These are phyloP conservation scores for Fulmarus glacialis DNA, from an alignment of 2,113 vertebrate genomes.

Conservation along the genomic window DNA sequence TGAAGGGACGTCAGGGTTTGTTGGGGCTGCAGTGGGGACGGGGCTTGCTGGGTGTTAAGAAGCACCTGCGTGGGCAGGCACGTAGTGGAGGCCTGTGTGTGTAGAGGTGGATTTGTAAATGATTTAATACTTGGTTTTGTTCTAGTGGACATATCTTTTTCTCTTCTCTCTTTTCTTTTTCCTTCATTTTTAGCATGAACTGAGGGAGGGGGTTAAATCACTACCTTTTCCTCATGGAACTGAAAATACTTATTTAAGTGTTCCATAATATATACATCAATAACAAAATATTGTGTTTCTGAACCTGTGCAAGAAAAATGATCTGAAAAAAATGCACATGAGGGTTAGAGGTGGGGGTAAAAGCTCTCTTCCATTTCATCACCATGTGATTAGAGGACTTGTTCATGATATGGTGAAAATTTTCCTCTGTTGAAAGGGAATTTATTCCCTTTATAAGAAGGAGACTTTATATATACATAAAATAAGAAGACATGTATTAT, in stretches of 20 bases:
- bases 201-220: not conserved
- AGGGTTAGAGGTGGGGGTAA: not conserved
- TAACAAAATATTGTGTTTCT: not conserved
- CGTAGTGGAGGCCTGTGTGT: not conserved
- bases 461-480: fast-evolving
- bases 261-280: fast-evolving
- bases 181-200: not conserved
- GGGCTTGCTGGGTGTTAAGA: not conserved
- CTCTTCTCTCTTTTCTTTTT: not conserved
- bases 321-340: not conserved
- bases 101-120: not conserved
- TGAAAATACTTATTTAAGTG: not conserved
- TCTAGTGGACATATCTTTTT: not conserved
- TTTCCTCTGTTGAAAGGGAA: not conserved
- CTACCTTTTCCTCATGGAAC: not conserved
- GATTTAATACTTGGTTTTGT: fast-evolving
- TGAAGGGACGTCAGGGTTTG: not conserved
- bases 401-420: not conserved
- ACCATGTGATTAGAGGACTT: not conserved
- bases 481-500: not conserved
- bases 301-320: not conserved
- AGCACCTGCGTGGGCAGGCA: fast-evolving
- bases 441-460: not conserved
- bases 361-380: not conserved
- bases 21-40: not conserved